These are phyloP conservation scores for Oryctolagus cuniculus DNA, from an alignment of 2,113 vertebrate species.

Conservation along the genomic window DNA sequence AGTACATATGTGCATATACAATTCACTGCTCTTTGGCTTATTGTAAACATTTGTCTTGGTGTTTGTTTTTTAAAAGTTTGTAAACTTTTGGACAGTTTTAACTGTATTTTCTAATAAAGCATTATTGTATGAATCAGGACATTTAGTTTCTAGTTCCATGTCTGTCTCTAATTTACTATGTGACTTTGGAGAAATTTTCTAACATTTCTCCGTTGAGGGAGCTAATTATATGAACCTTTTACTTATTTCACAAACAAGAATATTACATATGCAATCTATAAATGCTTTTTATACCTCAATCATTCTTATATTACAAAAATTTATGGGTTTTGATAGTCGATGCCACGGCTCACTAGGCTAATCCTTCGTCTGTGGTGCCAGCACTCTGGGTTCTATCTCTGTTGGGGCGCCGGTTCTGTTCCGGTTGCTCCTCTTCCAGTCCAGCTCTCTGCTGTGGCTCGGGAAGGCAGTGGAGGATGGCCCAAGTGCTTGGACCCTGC, in stretches of 20 bases:
- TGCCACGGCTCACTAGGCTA: too few relatives aligned
- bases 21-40: conserved; percentile 34
- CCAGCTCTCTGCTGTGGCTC: too few relatives aligned
- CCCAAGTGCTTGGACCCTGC: too few relatives aligned
- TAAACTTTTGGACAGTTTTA: neutral
- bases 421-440: too few relatives aligned
- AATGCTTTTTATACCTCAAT: conserved; percentile 51
- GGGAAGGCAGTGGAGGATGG: too few relatives aligned
- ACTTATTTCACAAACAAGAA: neutral
- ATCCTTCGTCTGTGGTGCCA: too few relatives aligned
- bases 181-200: conserved; percentile 49
- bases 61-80: conserved; percentile 18
- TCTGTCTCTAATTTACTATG: neutral
- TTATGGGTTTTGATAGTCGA: neutral
- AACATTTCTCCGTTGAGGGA: conserved; percentile 40
- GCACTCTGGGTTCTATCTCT: too few relatives aligned
- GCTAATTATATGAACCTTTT: conserved; percentile 39
- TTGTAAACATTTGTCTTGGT: conserved; percentile 59
- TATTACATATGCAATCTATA: conserved; percentile 41
- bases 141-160: conserved; percentile 53
- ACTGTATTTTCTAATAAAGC: neutral
- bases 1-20: neutral
- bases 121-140: neutral
- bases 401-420: too few relatives aligned
- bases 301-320: neutral